Evolutionary conservation across 1,140 invertebrate genomes (phyloP).

Genomic region (Drosophila micromelanica): DNA sequence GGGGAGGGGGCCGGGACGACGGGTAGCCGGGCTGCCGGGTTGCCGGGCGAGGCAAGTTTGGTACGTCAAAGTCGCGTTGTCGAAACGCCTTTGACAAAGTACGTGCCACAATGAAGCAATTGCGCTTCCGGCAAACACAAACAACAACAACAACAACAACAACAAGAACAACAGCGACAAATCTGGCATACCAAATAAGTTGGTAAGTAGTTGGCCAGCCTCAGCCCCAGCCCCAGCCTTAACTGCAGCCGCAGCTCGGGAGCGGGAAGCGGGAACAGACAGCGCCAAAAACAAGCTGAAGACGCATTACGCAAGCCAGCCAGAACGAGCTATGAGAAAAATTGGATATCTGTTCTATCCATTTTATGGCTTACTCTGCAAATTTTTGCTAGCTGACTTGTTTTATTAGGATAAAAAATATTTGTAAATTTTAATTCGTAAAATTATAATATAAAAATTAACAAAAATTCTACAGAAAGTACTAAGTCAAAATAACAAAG

Average conservation of each 20-base stretch:
- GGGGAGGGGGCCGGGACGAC: not conserved
- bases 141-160: conserved; percentile 45
- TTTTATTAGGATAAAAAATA: too few species aligned
- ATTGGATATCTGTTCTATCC: too few species aligned
- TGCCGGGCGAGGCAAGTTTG: not conserved
- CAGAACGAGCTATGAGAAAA: not conserved
- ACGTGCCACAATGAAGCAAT: conserved; percentile 83
- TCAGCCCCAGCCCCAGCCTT: conserved; percentile 23
- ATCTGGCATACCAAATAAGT: conserved; percentile 75
- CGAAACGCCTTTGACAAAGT: conserved; percentile 76
- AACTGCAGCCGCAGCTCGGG: conserved; percentile 35
- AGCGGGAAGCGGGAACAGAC: conserved; percentile 12
- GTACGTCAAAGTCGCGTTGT: conserved; percentile 33
- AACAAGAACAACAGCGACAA: conserved; percentile 53
- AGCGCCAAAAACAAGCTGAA: not conserved
- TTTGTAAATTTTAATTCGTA: too few species aligned
- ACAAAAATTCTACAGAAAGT: too few species aligned
- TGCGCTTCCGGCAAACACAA: conserved; percentile 76
- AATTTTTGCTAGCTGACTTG: not conserved
- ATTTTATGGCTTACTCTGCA: not conserved
- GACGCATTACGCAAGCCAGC: conserved; percentile 54
- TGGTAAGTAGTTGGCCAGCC: conserved; percentile 25
- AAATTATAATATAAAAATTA: too few species aligned
- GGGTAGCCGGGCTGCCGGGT: too few species aligned
- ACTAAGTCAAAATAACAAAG: too few species aligned